phyloP scores from a whole-genome alignment of 2,888 invertebrate genomes.

The Argyra leucocephala region DNA sequence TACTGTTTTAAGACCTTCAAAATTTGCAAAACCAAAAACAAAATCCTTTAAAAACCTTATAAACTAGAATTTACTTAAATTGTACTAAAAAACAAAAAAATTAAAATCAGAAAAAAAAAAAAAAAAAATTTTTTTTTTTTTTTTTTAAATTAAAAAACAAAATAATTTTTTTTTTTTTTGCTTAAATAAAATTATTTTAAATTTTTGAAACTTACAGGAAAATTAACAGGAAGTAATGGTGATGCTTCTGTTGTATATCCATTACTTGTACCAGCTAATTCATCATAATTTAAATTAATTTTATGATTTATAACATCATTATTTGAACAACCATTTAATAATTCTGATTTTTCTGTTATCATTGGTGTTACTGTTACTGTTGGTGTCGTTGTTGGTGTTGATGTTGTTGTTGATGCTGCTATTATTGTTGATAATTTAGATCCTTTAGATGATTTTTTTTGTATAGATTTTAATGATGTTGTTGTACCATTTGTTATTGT shows the following conservation, averaged over 20 bases:
- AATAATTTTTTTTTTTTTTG: too few relatives aligned
- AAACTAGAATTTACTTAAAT: too few relatives aligned
- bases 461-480: neutral
- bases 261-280: neutral
- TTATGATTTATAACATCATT: neutral
- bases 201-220: constrained; percentile 2
- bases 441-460: neutral
- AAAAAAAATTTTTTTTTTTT: too few relatives aligned
- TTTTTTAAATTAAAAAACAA: too few relatives aligned
- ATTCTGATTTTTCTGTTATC: neutral
- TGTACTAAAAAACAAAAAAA: too few relatives aligned
- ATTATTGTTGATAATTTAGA: too few relatives aligned
- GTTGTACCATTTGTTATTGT: neutral
- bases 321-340: neutral
- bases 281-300: too few relatives aligned
- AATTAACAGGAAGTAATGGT: neutral
- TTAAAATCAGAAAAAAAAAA: too few relatives aligned
- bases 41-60: too few relatives aligned
- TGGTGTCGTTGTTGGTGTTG: neutral
- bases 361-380: neutral
- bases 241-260: neutral
- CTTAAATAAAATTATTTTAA: too few relatives aligned
- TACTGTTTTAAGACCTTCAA: too few relatives aligned
- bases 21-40: too few relatives aligned
- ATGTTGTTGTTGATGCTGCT: neutral